Base-by-base conservation (phyloP, 1,140 invertebrate species). In the Drosophila tristis region DNA sequence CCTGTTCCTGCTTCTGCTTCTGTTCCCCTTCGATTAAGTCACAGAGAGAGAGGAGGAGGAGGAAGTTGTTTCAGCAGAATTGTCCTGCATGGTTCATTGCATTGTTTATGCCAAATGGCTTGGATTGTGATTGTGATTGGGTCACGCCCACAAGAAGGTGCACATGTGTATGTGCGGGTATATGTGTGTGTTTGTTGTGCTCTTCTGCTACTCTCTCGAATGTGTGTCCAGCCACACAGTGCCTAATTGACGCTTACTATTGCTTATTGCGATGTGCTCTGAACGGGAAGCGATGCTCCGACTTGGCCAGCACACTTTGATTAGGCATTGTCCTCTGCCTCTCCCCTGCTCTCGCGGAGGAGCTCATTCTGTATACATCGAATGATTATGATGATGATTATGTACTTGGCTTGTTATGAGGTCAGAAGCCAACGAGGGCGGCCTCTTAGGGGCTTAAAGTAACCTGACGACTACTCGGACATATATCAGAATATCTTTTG, bases 41-140 rank as follows among this genome's bases (percentile, higher is more conserved):
- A 13, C 11, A 31, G 54, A 39, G 35, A 39, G 35, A 39, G 35
- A 35, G 31, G 9, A 39, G 9, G 59, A 31, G 54, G 23, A 59
- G 72, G 48, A 64, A 72, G 78, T 78, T 82, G 73, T 73, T 78
- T 61, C 73, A 80, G 77, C 57, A 66, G 70, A 66, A 81, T 71
- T 67, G 78, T 71, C 20, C 57, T 61, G 64, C 51, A 74, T 64
- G 81, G 73, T 70, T 86, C 80, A 85, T 68, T 78, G 74, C 79
- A 78, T 80, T 80, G 78, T 81, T 81, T 81, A 81, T 85, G 78
- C 82, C 60, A 56, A 70, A 63, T 77, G 79, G 73, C 74, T 80
- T 80, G 81, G 54, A 67, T 45, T 67, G 53, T 63, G 63, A 80
- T 68, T 77, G 68, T 63, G 63, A 80, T 68, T 77, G 68, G 57